A percentile compares a stretch with the other conserved stretches of the same genome.
Conservation (phyloP, 2,797 vertebrate species). For the Myotis myotis region DNA sequence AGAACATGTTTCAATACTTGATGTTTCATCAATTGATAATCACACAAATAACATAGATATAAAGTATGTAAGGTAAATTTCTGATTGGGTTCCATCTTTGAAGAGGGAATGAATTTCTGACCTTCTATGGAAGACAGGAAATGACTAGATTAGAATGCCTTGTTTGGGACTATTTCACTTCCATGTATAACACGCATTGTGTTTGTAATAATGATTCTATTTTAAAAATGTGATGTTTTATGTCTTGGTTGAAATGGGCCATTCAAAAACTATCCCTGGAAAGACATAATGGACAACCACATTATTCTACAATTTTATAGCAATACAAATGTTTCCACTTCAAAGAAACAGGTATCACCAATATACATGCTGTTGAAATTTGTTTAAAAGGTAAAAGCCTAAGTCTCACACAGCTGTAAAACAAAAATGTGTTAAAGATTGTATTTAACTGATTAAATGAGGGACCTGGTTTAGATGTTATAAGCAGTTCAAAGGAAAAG, state of each 20-base stretch:
- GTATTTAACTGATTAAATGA: not conserved
- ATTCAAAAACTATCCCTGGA: not conserved
- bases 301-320: not conserved
- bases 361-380: not conserved
- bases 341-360: not conserved
- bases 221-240: not conserved
- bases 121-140: not conserved
- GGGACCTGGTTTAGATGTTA: not conserved
- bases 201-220: not conserved
- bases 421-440: not conserved
- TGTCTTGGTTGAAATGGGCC: not conserved
- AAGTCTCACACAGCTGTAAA: not conserved
- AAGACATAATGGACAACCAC: not conserved
- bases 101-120: not conserved
- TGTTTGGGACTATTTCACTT: not conserved
- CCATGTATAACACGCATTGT: not conserved
- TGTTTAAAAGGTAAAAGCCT: not conserved
- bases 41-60: not conserved
- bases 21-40: not conserved
- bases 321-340: not conserved
- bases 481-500: constrained; percentile 18
- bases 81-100: not conserved
- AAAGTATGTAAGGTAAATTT: not conserved
- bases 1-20: not conserved
- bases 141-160: not conserved